These are phyloP conservation scores for Solen grandis DNA, from an alignment of 1,140 invertebrate genomes.

Conservation along the genomic window DNA sequence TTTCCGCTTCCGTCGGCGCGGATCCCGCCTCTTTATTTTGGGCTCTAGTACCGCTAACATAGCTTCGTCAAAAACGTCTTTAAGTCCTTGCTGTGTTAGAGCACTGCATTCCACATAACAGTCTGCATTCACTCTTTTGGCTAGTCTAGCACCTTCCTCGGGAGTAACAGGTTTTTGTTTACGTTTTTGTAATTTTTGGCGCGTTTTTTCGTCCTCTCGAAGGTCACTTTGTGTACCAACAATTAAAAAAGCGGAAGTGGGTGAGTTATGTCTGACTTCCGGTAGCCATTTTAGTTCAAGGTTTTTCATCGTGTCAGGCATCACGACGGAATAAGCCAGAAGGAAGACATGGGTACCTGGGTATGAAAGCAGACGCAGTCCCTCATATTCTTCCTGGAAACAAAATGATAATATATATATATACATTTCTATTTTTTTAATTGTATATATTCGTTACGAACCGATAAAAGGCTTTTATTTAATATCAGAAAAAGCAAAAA, in stretches of 20 bases:
- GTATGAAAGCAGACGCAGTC: conserved; percentile 95
- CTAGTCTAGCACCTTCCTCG: conserved; percentile 88
- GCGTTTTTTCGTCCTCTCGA: conserved; percentile 80
- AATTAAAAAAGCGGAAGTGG: conserved; percentile 90
- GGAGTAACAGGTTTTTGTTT: conserved; percentile 89
- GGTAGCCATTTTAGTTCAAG: conserved; percentile 92
- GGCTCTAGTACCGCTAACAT: conserved; percentile 71
- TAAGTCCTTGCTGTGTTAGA: conserved; percentile 80
- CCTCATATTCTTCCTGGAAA: conserved; percentile 95
- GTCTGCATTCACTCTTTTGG: conserved; percentile 87
- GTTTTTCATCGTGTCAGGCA: conserved; percentile 99
- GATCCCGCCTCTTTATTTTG: conserved; percentile 57
- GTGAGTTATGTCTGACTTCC: conserved; percentile 86
- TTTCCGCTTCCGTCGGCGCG: conserved; percentile 34
- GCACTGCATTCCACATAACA: conserved; percentile 95
- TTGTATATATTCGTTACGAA: too few relatives aligned
- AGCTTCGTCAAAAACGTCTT: conserved; percentile 76
- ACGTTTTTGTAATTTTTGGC: conserved; percentile 93
- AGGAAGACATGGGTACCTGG: conserved; percentile 99
- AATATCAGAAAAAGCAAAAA: too few relatives aligned
- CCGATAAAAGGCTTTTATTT: too few relatives aligned
- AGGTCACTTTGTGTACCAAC: conserved; percentile 83
- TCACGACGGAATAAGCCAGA: conserved; percentile 99
- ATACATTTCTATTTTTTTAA: too few relatives aligned
- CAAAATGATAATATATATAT: conserved; percentile 19